Conservation (phyloP, 2,113 vertebrate species). For the Zosterops lateralis region DNA sequence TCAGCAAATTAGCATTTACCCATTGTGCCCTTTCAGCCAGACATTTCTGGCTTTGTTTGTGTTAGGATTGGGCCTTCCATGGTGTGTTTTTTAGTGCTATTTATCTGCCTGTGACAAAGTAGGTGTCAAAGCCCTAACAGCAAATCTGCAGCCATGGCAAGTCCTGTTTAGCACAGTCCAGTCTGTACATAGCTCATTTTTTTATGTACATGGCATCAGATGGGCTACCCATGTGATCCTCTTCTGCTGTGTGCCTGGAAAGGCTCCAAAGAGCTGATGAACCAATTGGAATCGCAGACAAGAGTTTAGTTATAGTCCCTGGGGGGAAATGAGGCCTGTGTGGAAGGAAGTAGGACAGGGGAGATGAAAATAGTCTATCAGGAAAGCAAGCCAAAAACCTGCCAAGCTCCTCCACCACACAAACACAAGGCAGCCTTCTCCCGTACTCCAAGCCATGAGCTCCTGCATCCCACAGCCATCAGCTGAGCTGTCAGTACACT, state of each 20-base stretch:
- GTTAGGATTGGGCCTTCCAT: neutral
- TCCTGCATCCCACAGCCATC: constrained; percentile 22
- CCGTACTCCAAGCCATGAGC: neutral
- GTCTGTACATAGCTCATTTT: neutral
- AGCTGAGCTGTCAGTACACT: constrained; percentile 40
- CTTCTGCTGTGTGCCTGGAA: constrained; percentile 46
- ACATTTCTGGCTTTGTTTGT: neutral
- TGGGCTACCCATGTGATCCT: constrained; percentile 12
- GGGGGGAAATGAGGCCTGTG: constrained; percentile 24
- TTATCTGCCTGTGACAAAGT: neutral
- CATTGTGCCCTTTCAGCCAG: neutral
- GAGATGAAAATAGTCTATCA: constrained; percentile 62
- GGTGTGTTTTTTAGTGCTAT: neutral
- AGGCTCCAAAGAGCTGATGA: constrained; percentile 43
- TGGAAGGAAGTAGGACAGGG: constrained; percentile 54
- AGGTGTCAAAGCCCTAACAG: neutral
- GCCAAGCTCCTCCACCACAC: neutral
- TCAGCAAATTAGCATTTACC: neutral
- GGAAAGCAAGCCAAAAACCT: constrained; percentile 49
- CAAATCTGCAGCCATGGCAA: neutral
- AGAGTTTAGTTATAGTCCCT: constrained; percentile 43
- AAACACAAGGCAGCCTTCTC: constrained; percentile 27
- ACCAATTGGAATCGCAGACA: constrained; percentile 37
- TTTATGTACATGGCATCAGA: constrained; percentile 22
- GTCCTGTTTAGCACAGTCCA: neutral